phyloP scores from a whole-genome alignment of 2,113 vertebrate species.

The Pandion haliaetus region DNA sequence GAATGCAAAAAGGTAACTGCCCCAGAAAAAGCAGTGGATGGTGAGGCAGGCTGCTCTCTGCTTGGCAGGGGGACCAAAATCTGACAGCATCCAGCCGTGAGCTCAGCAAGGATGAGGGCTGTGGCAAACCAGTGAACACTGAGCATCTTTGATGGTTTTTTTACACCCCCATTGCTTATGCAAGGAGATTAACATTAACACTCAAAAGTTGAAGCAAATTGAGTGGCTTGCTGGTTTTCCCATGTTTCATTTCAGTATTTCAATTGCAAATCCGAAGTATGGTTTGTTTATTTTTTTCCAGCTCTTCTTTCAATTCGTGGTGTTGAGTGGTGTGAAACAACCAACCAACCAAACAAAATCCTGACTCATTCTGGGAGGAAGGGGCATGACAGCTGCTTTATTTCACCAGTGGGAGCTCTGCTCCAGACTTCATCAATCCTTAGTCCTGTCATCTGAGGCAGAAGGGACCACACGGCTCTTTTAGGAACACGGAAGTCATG shows the following conservation, averaged over 20 bases:
- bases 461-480: not conserved
- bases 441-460: not conserved
- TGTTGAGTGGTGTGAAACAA: not conserved
- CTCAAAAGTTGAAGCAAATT: not conserved
- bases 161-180: not conserved
- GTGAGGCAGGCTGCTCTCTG: not conserved
- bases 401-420: not conserved
- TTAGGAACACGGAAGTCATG: not conserved
- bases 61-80: fast-evolving
- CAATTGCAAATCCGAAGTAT: not conserved
- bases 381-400: not conserved
- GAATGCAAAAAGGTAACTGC: not conserved
- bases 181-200: not conserved
- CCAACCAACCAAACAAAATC: not conserved
- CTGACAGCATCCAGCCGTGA: not conserved
- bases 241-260: not conserved
- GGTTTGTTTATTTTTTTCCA: not conserved
- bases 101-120: not conserved
- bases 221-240: not conserved
- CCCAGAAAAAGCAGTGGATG: not conserved
- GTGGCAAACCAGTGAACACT: not conserved
- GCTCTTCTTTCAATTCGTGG: not conserved
- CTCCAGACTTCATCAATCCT: not conserved
- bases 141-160: not conserved
- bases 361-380: not conserved